Evolutionary conservation across 1,140 invertebrate species (phyloP).

Genomic region (Eciton burchellii): DNA sequence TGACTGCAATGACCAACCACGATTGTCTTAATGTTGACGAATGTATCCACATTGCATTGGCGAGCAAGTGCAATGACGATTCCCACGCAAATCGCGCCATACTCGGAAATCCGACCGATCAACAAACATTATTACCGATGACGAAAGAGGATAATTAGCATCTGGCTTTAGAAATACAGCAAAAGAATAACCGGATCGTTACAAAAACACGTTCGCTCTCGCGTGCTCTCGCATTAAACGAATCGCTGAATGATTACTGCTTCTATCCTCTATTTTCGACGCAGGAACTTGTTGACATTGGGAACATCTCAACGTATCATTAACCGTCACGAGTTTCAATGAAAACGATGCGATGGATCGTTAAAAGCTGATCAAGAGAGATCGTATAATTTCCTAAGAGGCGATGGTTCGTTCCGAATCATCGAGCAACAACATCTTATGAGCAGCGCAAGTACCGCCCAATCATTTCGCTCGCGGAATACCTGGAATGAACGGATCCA

Average conservation of each 20-base stretch:
- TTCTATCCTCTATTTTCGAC: neutral
- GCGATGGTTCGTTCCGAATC: slow-evolving; percentile 14
- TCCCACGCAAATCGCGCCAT: slow-evolving; percentile 53
- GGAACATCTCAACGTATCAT: neutral
- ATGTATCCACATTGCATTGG: no score
- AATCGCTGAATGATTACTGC: slow-evolving; percentile 24
- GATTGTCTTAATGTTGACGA: no score
- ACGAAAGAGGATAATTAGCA: slow-evolving; percentile 56
- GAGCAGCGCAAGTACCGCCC: neutral
- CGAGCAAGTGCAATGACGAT: slow-evolving; percentile 52
- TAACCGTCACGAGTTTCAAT: neutral
- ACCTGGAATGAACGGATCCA: neutral
- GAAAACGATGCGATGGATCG: neutral
- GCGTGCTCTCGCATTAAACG: slow-evolving; percentile 5
- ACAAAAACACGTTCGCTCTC: slow-evolving; percentile 32
- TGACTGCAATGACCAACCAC: no score
- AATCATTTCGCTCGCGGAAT: slow-evolving; percentile 7
- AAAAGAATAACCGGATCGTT: slow-evolving; percentile 22
- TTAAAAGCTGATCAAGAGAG: neutral
- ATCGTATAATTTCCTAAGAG: neutral
- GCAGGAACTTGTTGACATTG: neutral
- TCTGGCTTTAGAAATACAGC: slow-evolving; percentile 31
- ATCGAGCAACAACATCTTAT: slow-evolving; percentile 1
- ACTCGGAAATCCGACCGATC: slow-evolving; percentile 62
- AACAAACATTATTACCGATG: slow-evolving; percentile 55